These are phyloP conservation scores for Acrocephalus kingi DNA, from an alignment of 2,113 vertebrate species.

Conservation along the genomic window DNA sequence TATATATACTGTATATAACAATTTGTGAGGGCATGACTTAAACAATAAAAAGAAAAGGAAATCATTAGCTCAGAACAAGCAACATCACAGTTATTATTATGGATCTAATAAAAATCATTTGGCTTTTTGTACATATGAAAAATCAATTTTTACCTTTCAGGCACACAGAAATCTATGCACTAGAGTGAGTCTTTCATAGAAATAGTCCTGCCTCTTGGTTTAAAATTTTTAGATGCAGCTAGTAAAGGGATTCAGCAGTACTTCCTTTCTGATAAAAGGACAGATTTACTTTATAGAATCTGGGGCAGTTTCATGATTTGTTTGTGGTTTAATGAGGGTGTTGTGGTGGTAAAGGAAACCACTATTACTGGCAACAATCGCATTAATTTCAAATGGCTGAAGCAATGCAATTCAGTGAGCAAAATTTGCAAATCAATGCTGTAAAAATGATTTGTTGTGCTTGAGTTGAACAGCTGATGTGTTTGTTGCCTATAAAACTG, in stretches of 20 bases:
- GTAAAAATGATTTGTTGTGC: slow-evolving; percentile 1
- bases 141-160: not conserved
- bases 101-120: slow-evolving; percentile 16
- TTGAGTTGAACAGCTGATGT: not conserved
- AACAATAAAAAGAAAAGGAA: slow-evolving; percentile 8
- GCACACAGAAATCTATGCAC: not conserved
- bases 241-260: not conserved
- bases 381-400: slow-evolving; percentile 7
- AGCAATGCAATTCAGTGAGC: not conserved
- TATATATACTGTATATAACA: not conserved
- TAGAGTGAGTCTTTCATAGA: not conserved
- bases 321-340: not conserved
- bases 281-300: not conserved
- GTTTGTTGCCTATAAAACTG: not conserved
- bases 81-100: not conserved
- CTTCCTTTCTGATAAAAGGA: not conserved
- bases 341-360: not conserved
- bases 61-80: not conserved
- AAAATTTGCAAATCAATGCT: slow-evolving; percentile 18
- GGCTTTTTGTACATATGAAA: not conserved
- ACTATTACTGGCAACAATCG: not conserved
- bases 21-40: not conserved
- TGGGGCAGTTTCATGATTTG: not conserved
- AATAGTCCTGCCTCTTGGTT: not conserved
- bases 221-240: not conserved